Conservation (phyloP, 1,140 invertebrate species). For the Drosophila santomea region DNA sequence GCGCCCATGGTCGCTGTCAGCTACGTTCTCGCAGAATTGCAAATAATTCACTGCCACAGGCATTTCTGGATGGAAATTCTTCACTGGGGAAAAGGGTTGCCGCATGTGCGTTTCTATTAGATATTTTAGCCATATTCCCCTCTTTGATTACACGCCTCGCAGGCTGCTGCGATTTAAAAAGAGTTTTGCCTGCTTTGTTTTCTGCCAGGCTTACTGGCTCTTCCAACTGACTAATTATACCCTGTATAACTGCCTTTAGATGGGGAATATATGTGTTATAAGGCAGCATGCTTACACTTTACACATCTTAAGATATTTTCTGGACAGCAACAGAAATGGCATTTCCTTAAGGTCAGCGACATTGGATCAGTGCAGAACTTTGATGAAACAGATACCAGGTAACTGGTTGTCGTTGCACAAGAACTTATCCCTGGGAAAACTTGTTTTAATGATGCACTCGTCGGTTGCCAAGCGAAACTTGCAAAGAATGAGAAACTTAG, state of each 20-base stretch:
- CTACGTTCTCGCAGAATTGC: slow-evolving; percentile 24
- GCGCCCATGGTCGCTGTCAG: slow-evolving; percentile 10
- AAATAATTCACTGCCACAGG: slow-evolving; percentile 47
- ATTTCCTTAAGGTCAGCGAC: not conserved
- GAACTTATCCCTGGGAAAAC: not conserved
- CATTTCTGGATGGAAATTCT: slow-evolving; percentile 17
- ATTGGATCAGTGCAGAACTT: not conserved
- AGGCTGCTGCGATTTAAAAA: slow-evolving; percentile 29
- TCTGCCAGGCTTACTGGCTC: not conserved
- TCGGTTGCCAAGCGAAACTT: slow-evolving; percentile 23
- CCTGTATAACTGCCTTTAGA: too few species aligned
- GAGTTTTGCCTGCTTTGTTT: slow-evolving; percentile 15
- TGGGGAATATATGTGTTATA: not conserved
- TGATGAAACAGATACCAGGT: not conserved
- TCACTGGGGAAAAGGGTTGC: not conserved
- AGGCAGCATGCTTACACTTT: too few species aligned
- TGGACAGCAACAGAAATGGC: not conserved
- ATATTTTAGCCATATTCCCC: slow-evolving; percentile 12
- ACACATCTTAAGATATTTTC: too few species aligned
- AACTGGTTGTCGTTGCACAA: not conserved
- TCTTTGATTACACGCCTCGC: slow-evolving; percentile 39
- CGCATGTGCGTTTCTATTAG: slow-evolving; percentile 15
- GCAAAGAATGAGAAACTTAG: slow-evolving; percentile 1
- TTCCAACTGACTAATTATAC: not conserved
- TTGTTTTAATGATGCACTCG: slow-evolving; percentile 59